Base-by-base conservation (phyloP, 2,888 invertebrate species). In the Cataglyphis albicans region DNA sequence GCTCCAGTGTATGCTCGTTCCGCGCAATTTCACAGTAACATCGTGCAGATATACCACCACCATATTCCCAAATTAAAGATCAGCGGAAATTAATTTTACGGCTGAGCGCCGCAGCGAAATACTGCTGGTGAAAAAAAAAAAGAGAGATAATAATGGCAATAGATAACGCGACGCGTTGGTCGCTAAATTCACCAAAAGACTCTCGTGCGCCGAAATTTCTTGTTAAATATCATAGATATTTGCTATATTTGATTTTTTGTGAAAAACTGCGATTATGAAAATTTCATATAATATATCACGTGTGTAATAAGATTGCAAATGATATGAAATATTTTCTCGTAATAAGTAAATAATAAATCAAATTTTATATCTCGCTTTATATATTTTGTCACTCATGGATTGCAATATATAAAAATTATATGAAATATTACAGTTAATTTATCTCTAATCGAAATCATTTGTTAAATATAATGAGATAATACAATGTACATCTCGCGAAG, bases 31-130 rank as follows among this genome's bases (percentile, higher is more conserved):
- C 72, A 80, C 78, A 80, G 72, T 80, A 78, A 21, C 65, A 25
- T 65, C 41, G 67, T 63, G 55, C 55, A 55, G 48, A 12, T 38
- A 12, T 38, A 74, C 35, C 59, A 29, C 57, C 64, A 55, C 61
- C 63, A 21, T 38, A 59, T 12, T 18, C 18, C 44, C 82, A 74
- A 78, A 84, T 87, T 87, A 72, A 81, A 86, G 85, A 86, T 83
- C 78, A 78, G 35, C 64, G 70, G 52, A 35, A 83, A 87, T 74
- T 86, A 82, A 84, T 83, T 87, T 84, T 65, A 67, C 83, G 72
- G 61, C 35, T 44, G 74, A 32, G 35, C 52, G 57, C 68, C 44
- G n/a, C 12, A 48, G 38, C 73, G 63, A 70, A 64, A 63, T 75
- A 25, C 29, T 21, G 29, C 41, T n/a, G 10, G 21, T 25, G 18